These are phyloP conservation scores for Agriopis marginaria DNA, from an alignment of 2,888 invertebrate species.

Conservation along the genomic window DNA sequence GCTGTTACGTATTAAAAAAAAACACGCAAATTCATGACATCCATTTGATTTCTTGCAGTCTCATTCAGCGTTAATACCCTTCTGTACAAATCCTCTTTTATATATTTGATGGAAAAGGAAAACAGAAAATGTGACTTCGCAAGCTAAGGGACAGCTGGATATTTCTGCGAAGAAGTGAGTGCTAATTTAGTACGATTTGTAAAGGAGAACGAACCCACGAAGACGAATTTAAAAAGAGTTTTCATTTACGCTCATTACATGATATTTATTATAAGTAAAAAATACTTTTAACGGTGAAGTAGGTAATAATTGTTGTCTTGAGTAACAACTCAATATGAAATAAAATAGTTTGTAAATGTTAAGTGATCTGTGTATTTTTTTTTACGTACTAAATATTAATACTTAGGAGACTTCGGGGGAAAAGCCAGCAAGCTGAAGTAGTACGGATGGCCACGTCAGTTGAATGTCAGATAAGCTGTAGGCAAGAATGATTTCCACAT, in stretches of 20 bases:
- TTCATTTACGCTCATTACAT: slow-evolving; percentile 17
- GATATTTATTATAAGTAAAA: slow-evolving; percentile 2
- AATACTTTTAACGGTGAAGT: neutral
- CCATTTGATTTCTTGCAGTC: slow-evolving; percentile 31
- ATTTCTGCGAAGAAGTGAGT: slow-evolving; percentile 56
- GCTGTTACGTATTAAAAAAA: slow-evolving; percentile 12
- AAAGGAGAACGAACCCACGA: slow-evolving; percentile 53
- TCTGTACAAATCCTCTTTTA: slow-evolving; percentile 47
- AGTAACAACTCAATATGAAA: neutral
- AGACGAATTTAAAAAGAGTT: slow-evolving; percentile 20
- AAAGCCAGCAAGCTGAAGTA: no score
- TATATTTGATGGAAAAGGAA: slow-evolving; percentile 51
- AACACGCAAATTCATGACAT: slow-evolving; percentile 22
- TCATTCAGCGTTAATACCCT: slow-evolving; percentile 50
- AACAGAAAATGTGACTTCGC: slow-evolving; percentile 55
- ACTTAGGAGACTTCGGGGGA: no score
- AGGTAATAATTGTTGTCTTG: no score
- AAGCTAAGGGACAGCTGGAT: slow-evolving; percentile 48
- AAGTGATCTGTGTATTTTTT: no score
- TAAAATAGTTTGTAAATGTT: neutral
- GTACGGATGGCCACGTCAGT: no score
- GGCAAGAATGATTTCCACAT: no score
- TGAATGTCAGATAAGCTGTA: no score
- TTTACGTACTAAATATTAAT: no score
- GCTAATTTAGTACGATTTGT: slow-evolving; percentile 66